Evolutionary conservation across 2,888 invertebrate genomes (phyloP).

Genomic region (Drosophila demipolita): DNA sequence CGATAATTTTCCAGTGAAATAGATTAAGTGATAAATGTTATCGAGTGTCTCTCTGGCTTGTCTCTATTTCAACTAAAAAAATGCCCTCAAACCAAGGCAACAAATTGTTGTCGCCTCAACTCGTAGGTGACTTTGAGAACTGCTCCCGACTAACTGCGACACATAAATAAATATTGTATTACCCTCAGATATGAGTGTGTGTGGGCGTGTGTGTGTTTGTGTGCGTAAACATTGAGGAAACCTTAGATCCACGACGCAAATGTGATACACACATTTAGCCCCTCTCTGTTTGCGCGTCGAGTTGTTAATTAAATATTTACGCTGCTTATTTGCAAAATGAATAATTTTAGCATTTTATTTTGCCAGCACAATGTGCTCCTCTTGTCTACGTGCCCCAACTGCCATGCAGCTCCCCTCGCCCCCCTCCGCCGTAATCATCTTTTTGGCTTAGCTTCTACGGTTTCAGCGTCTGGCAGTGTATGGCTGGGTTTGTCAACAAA

Average conservation of each 20-base stretch:
- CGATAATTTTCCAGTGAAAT: neutral
- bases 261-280: slow-evolving; percentile 5
- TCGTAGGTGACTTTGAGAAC: slow-evolving; percentile 55
- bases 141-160: slow-evolving; percentile 30
- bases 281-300: slow-evolving; percentile 50
- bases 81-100: neutral
- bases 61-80: slow-evolving; percentile 1
- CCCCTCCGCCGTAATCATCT: neutral
- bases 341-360: slow-evolving; percentile 81
- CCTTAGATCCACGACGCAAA: slow-evolving; percentile 59
- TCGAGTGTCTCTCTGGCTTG: slow-evolving; percentile 39
- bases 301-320: slow-evolving; percentile 82
- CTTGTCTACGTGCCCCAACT: slow-evolving; percentile 39
- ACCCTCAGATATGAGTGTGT: slow-evolving; percentile 37
- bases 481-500: slow-evolving; percentile 61
- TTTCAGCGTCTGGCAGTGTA: slow-evolving; percentile 58
- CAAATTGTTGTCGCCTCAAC: slow-evolving; percentile 32
- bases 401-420: neutral
- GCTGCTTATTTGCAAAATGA: slow-evolving; percentile 82
- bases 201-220: neutral
- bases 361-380: slow-evolving; percentile 47
- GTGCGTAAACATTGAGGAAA: slow-evolving; percentile 38
- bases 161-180: slow-evolving; percentile 75
- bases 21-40: slow-evolving; percentile 24
- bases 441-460: slow-evolving; percentile 24